Evolutionary conservation across 30 jellyfish, hydroid and myxozoan genomes (phyloP).

Genomic region (Aurelia aurita): DNA sequence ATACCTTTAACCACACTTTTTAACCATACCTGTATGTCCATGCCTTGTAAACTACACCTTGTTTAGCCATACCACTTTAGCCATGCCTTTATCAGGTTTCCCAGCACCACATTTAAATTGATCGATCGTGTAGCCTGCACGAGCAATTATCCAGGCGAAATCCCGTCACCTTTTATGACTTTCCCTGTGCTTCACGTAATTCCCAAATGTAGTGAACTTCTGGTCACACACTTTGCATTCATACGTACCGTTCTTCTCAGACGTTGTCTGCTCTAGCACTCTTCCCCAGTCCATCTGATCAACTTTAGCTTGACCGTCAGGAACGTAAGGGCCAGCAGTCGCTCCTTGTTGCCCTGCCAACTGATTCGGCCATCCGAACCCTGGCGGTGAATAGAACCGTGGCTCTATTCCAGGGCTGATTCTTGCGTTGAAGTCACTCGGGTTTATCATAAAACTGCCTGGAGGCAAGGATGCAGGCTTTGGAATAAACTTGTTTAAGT

Average conservation of each 20-base stretch:
- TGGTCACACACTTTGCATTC: constrained; percentile 45
- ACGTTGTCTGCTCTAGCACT: not conserved
- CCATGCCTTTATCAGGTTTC: too few species aligned
- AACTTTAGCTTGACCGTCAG: not conserved
- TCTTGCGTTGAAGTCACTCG: constrained; percentile 29
- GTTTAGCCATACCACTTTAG: too few species aligned
- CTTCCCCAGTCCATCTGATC: not conserved
- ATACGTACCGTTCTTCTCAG: not conserved
- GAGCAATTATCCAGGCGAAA: too few species aligned
- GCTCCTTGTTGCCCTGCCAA: not conserved
- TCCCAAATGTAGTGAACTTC: constrained; percentile 51
- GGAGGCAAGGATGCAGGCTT: constrained; percentile 37
- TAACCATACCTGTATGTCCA: too few species aligned
- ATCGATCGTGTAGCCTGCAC: too few species aligned
- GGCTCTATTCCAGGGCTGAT: constrained; percentile 15
- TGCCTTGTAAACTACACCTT: too few species aligned
- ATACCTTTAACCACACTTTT: too few species aligned
- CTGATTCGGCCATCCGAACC: not conserved
- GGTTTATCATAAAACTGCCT: constrained; percentile 36
- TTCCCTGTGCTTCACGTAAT: constrained; percentile 61
- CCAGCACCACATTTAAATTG: too few species aligned
- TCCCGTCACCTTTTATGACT: constrained; percentile 25
- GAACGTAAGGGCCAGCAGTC: not conserved
- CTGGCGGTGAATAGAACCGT: not conserved
- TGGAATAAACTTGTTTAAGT: not conserved